Base-by-base conservation (phyloP, 2,113 vertebrate species). In the Physeter macrocephalus region DNA sequence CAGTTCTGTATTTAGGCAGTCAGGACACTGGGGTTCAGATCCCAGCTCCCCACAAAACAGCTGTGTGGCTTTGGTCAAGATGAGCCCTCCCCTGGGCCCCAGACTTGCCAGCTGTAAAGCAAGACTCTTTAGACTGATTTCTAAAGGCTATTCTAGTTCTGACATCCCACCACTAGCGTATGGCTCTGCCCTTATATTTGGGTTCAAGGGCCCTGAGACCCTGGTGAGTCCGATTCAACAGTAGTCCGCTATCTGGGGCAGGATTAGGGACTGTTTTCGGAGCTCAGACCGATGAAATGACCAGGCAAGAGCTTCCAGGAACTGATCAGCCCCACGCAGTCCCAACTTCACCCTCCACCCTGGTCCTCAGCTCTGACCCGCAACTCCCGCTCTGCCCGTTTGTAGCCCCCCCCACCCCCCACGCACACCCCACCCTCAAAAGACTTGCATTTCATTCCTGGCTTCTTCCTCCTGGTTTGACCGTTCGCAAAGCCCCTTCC, bases 231-330 rank as follows among this genome's bases (percentile, higher is more conserved):
- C 23, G 49, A 23, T 25, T 78, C 75, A 78, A 39, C n/a, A 14
- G 31, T 3, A 9, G 54, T 17, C 25, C 7, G 0, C 6, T 1
- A 12, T 29, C 23, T 43, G 23, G 67, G 10, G 4, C 5, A 3
- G 67, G 46, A 27, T 69, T 21, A 71, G 36, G 31, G 39, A n/a
- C 34, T 27, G 13, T 23, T 11, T 15, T 6, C 23, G 15, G 67
- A 83, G 34, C 39, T 67, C 81, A 49, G 15, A 36, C 11, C 5
- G 10, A 52, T 14, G 10, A n/a, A 25, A 12, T 43, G 57, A 52
- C 29, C 41, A 5, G 18, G 20, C 13, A 23, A 43, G 39, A 8
- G 23, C 61, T 29, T 43, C 74, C 25, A 23, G 78, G 77, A 78
- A 31, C 27, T 5, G 8, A 18, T 12, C 18, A 36, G 49, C 62